Evolutionary conservation across 1,140 invertebrate species (phyloP).

Genomic region (Euglossa dilemma): DNA sequence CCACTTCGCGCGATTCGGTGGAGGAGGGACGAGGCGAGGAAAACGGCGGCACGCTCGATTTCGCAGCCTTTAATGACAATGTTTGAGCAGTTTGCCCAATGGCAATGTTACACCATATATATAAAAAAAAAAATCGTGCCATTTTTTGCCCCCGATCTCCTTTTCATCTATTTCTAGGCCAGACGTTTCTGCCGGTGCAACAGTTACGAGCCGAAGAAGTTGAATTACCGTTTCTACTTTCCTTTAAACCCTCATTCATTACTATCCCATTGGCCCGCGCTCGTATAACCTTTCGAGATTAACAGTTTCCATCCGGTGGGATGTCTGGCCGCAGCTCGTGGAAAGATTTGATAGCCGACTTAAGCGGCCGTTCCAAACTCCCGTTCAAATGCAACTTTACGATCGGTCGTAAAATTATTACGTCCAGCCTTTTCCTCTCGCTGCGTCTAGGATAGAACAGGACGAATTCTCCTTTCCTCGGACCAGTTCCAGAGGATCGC

Average conservation of each 20-base stretch:
- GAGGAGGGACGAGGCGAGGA: background rate
- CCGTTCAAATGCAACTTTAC: background rate
- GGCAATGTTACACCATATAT: constrained; percentile 45
- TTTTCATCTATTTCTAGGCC: background rate
- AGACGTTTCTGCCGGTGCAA: background rate
- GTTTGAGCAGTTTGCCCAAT: constrained; percentile 40
- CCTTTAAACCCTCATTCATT: background rate
- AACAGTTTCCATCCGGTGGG: background rate
- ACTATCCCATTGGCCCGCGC: background rate
- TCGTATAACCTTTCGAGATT: background rate
- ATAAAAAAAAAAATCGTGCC: constrained; percentile 18
- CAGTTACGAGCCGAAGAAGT: background rate
- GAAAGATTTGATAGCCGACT: background rate
- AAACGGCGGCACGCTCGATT: constrained; percentile 27
- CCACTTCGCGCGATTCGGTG: background rate
- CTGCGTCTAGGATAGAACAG: background rate
- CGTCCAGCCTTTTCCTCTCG: background rate
- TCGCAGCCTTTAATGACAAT: constrained; percentile 50
- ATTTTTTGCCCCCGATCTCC: background rate
- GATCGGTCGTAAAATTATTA: constrained; percentile 10
- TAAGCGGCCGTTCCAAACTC: background rate
- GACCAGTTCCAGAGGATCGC: too few species aligned
- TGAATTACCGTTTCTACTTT: background rate
- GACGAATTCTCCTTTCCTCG: background rate
- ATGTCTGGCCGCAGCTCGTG: background rate